Conservation (phyloP, 2,888 invertebrate species). For the Nomada fabriciana region DNA sequence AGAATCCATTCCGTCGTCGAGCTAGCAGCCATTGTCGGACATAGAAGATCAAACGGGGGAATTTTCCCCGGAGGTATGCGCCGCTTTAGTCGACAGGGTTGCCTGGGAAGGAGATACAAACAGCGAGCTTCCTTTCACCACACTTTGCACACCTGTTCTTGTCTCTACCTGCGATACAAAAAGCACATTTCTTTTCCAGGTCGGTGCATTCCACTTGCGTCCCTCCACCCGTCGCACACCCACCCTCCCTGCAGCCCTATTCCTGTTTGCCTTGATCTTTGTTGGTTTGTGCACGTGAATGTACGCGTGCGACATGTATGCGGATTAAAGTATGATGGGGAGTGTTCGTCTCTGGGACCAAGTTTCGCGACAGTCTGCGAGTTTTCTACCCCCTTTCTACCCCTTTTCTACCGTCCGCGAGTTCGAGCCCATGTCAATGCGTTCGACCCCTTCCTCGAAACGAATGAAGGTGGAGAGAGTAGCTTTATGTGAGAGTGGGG, state of each 20-base stretch:
- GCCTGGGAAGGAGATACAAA: slow-evolving; percentile 65
- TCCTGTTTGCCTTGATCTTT: slow-evolving; percentile 9
- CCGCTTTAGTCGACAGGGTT: slow-evolving; percentile 57
- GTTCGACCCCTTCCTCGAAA: no score
- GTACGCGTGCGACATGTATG: no score
- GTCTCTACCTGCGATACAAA: slow-evolving; percentile 60
- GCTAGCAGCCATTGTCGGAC: slow-evolving; percentile 62
- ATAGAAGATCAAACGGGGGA: slow-evolving; percentile 71
- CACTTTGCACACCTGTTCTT: slow-evolving; percentile 44
- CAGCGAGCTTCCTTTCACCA: slow-evolving; percentile 62
- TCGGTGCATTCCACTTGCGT: slow-evolving; percentile 60
- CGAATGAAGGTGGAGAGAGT: no score
- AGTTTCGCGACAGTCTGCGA: no score
- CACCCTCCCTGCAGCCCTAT: background rate
- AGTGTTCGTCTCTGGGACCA: no score
- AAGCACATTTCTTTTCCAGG: slow-evolving; percentile 60
- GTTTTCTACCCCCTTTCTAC: no score
- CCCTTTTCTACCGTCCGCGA: no score
- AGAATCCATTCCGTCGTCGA: slow-evolving; percentile 50
- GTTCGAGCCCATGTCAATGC: no score
- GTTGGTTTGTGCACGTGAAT: no score
- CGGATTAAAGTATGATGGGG: no score
- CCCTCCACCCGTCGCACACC: background rate
- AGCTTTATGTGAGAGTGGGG: no score
- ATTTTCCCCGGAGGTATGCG: slow-evolving; percentile 69